Conservation (phyloP, 2,797 vertebrate genomes). For the Naso thynnoides region DNA sequence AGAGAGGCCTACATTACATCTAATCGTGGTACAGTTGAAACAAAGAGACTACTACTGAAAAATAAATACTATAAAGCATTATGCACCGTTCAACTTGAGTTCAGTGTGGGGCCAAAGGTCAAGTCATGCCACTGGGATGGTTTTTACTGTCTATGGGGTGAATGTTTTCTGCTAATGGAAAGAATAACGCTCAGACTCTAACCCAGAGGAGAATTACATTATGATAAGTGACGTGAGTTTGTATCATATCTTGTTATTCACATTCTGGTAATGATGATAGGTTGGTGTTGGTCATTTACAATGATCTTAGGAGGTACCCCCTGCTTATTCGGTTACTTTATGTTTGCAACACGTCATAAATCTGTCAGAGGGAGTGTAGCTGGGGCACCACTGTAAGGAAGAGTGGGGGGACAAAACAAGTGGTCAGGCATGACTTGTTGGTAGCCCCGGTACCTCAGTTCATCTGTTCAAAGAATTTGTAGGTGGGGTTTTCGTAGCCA, state of each 20-base stretch:
- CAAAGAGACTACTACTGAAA: constrained; percentile 73
- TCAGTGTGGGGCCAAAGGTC: constrained; percentile 65
- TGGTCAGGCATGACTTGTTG: constrained; percentile 73
- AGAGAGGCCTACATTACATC: constrained; percentile 66
- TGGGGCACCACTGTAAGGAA: constrained; percentile 51
- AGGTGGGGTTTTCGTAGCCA: constrained; percentile 98
- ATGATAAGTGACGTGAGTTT: constrained; percentile 51
- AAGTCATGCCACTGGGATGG: constrained; percentile 77
- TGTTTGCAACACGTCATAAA: constrained; percentile 70
- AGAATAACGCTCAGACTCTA: constrained; percentile 49
- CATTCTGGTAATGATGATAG: constrained; percentile 68
- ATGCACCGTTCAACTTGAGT: constrained; percentile 72
- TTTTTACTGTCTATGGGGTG: constrained; percentile 48
- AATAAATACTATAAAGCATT: constrained; percentile 78
- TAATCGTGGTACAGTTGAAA: constrained; percentile 74
- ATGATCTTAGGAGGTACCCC: constrained; percentile 60
- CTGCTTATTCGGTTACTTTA: constrained; percentile 71
- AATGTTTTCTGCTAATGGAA: constrained; percentile 53
- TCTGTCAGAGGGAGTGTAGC: constrained; percentile 66
- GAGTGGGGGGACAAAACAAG: constrained; percentile 57
- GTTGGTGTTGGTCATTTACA: constrained; percentile 72
- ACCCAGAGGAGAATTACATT: constrained; percentile 54
- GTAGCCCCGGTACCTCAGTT: constrained; percentile 83
- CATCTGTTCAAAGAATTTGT: constrained; percentile 99
- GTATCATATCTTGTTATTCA: constrained; percentile 66